Evolutionary conservation across 2,797 vertebrate genomes (phyloP).

Genomic region (Sebastes hubbsi): DNA sequence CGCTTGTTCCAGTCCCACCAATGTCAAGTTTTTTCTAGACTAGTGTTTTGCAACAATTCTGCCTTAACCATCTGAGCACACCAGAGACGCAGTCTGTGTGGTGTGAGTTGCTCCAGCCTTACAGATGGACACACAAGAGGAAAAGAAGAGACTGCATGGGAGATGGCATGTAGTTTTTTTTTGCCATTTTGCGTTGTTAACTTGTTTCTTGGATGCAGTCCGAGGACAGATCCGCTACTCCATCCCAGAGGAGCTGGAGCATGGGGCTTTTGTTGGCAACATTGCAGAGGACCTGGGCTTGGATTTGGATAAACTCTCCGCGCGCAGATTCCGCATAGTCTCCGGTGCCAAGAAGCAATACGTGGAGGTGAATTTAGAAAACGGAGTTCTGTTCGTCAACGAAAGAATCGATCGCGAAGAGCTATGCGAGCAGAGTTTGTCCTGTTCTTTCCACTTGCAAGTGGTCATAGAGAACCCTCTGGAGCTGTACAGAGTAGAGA

Average conservation of each 20-base stretch:
- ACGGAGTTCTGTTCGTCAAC: slow-evolving; percentile 82
- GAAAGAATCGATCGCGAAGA: slow-evolving; percentile 83
- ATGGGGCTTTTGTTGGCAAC: slow-evolving; percentile 83
- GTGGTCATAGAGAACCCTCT: slow-evolving; percentile 83
- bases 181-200: slow-evolving; percentile 64
- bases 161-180: slow-evolving; percentile 53
- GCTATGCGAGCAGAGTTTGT: slow-evolving; percentile 81
- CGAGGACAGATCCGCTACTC: slow-evolving; percentile 82
- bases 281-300: slow-evolving; percentile 83
- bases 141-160: slow-evolving; percentile 42
- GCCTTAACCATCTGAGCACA: slow-evolving; percentile 4
- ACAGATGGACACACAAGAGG: slow-evolving; percentile 64
- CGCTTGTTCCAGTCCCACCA: slow-evolving; percentile 50
- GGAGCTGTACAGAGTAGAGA: slow-evolving; percentile 81
- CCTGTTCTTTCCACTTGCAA: slow-evolving; percentile 82
- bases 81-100: neutral
- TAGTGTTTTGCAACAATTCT: slow-evolving; percentile 24
- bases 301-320: slow-evolving; percentile 75
- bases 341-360: slow-evolving; percentile 80
- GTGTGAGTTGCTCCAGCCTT: slow-evolving; percentile 31
- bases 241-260: slow-evolving; percentile 82
- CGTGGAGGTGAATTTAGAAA: slow-evolving; percentile 82
- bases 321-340: slow-evolving; percentile 81
- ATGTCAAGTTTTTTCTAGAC: slow-evolving; percentile 54
- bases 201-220: slow-evolving; percentile 71